Percentiles rank a stretch among this genome's conserved stretches.
Conservation (phyloP, 2,113 vertebrate species). For the Myrmophylax atrothorax region DNA sequence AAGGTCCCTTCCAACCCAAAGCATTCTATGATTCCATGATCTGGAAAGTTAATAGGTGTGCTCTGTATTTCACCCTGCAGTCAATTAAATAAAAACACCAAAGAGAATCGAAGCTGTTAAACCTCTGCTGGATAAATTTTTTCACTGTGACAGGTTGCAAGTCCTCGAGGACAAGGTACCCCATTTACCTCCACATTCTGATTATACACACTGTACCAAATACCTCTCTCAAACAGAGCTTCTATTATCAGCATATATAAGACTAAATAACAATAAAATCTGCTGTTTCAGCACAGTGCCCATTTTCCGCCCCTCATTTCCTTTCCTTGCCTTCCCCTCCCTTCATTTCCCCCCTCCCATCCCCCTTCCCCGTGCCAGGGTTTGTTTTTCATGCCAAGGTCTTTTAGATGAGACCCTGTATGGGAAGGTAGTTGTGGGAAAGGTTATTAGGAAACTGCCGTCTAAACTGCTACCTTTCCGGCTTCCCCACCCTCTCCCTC, state of each 20-base stretch:
- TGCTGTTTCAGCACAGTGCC: conserved; percentile 23
- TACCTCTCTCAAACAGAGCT: neutral
- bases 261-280: conserved; percentile 16
- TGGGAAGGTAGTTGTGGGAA: conserved; percentile 58
- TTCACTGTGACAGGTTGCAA: neutral
- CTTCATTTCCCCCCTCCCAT: neutral
- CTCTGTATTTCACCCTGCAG: neutral
- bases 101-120: neutral
- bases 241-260: neutral
- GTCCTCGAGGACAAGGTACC: neutral
- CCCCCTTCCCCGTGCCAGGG: neutral
- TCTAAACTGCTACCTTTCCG: conserved; percentile 44
- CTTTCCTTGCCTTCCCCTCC: neutral
- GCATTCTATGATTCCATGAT: neutral
- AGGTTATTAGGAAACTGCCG: conserved; percentile 62
- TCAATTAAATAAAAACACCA: neutral
- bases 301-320: neutral
- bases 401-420: neutral
- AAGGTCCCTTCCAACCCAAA: neutral
- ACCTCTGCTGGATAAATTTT: neutral
- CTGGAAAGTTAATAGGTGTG: neutral
- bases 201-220: neutral
- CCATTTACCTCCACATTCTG: neutral
- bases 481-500: conserved; percentile 39
- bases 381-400: conserved; percentile 31